Percentiles rank a stretch among this genome's conserved stretches.
Conservation (phyloP, 1,140 invertebrate species). For the Tetramorium parvispinum region DNA sequence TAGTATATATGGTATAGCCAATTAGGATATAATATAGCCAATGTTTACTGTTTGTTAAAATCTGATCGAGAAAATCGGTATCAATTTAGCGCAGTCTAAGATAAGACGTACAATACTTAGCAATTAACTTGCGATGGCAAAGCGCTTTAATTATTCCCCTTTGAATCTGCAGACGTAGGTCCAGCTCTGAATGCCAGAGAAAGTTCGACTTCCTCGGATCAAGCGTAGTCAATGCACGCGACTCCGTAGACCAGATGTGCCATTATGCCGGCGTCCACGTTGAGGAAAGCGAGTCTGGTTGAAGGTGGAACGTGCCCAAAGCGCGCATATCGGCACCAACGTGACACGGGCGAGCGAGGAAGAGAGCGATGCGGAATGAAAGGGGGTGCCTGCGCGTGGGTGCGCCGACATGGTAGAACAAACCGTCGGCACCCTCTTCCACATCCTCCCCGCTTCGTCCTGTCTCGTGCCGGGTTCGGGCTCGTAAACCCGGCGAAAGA, state of each 20-base stretch:
- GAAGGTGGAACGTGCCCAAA: slow-evolving; percentile 14
- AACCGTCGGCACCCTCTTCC: slow-evolving; percentile 46
- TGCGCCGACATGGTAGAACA: slow-evolving; percentile 74
- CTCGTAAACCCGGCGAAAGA: slow-evolving; percentile 60
- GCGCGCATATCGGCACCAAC: slow-evolving; percentile 17
- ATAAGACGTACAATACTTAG: neutral
- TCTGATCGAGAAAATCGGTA: neutral
- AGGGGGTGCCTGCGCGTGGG: slow-evolving; percentile 75
- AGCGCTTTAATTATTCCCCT: neutral
- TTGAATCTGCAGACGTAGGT: neutral
- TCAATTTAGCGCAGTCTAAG: too few species aligned
- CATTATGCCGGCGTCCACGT: slow-evolving; percentile 61
- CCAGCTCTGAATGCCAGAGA: neutral
- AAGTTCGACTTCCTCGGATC: slow-evolving; percentile 50
- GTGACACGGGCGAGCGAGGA: slow-evolving; percentile 36
- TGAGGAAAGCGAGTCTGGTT: slow-evolving; percentile 30
- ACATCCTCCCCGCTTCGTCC: neutral
- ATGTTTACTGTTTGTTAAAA: neutral
- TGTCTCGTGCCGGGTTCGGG: slow-evolving; percentile 46
- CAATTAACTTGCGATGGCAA: too few species aligned
- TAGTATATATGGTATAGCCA: too few species aligned
- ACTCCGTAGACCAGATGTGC: slow-evolving; percentile 67
- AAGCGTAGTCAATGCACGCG: slow-evolving; percentile 38
- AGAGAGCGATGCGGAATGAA: slow-evolving; percentile 45
- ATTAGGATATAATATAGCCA: neutral